Conservation (phyloP, 2,888 invertebrate genomes). For the Patella pellucida region DNA sequence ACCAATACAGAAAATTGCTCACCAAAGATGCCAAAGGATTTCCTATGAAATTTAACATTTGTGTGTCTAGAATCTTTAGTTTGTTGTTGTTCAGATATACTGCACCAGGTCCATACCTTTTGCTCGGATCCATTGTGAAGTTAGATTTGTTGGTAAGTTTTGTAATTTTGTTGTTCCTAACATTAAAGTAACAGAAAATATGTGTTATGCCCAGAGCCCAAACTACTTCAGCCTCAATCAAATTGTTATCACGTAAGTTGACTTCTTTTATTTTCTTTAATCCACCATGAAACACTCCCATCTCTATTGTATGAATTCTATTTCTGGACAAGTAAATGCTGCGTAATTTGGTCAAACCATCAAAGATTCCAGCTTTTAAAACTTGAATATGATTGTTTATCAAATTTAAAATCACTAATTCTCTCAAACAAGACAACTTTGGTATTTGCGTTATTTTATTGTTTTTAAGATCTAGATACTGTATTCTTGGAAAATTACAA, state of each 20-base stretch:
- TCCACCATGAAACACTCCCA: no score
- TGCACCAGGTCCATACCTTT: not conserved
- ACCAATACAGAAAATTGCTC: not conserved
- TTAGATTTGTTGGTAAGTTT: not conserved
- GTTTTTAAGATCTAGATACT: not conserved
- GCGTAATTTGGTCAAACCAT: not conserved
- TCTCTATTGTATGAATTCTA: slow-evolving; percentile 3
- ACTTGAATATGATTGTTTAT: not conserved
- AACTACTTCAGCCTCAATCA: not conserved
- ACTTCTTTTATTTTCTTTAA: not conserved
- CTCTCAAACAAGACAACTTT: not conserved
- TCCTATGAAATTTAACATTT: not conserved
- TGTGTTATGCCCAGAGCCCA: not conserved
- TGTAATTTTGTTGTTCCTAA: not conserved
- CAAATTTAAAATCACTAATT: not conserved
- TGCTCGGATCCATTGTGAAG: not conserved
- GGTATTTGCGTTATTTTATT: not conserved
- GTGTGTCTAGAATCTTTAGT: not conserved
- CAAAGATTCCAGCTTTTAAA: slow-evolving; percentile 3
- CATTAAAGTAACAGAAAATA: not conserved
- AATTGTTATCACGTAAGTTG: not conserved
- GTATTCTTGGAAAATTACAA: not conserved
- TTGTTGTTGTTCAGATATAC: not conserved
- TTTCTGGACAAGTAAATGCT: not conserved
- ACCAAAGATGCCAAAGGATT: not conserved